Evolutionary conservation across 2,113 vertebrate species (phyloP).

Genomic region (Catharus fuscescens): DNA sequence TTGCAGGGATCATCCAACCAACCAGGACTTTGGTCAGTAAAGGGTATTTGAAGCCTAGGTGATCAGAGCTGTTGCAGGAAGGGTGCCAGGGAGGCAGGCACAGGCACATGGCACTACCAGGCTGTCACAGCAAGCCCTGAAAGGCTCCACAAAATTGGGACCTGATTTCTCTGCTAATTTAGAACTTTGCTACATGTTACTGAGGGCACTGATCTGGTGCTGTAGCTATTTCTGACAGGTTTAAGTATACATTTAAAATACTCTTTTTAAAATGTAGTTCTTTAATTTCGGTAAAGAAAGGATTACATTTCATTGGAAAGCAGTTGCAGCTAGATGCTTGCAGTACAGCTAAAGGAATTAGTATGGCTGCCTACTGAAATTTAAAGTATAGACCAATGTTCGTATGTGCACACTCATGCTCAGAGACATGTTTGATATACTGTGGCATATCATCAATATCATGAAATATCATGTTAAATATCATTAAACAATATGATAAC

Average conservation of each 20-base stretch:
- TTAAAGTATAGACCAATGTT: background rate
- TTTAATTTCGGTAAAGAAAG: background rate
- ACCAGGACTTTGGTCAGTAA: background rate
- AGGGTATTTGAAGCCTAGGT: background rate
- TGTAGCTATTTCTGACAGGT: background rate
- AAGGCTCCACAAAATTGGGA: background rate
- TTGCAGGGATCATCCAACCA: background rate
- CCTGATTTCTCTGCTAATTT: background rate
- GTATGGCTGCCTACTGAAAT: background rate
- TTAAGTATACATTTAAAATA: background rate
- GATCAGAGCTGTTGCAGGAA: background rate
- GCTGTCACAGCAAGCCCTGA: background rate
- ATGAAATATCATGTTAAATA: background rate
- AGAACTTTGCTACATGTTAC: background rate
- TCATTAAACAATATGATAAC: background rate
- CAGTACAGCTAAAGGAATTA: background rate
- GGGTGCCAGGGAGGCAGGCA: background rate
- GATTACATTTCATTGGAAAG: background rate
- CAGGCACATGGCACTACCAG: background rate
- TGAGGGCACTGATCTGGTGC: background rate
- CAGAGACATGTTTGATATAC: background rate
- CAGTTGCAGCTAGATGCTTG: background rate
- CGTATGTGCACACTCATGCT: background rate
- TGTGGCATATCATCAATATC: background rate
- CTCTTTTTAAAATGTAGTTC: background rate